Percentiles rank a stretch among this genome's conserved stretches.
These are phyloP conservation scores for Pollenia angustigena DNA, from an alignment of 2,888 invertebrate genomes.

Conservation along the genomic window DNA sequence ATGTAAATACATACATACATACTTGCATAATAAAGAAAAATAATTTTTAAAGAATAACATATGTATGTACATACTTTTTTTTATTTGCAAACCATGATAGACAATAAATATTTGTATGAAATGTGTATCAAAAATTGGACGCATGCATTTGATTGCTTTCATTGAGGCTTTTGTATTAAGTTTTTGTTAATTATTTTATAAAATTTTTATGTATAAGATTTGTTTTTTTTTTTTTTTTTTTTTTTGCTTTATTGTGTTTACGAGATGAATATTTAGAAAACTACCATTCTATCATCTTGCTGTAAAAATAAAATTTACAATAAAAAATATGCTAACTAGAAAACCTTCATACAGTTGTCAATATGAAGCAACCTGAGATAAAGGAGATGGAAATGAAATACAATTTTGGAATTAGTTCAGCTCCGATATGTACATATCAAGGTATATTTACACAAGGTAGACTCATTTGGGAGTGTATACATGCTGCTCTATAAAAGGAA, in stretches of 20 bases:
- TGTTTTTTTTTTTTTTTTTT: neutral
- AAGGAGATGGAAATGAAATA: slow-evolving; percentile 18
- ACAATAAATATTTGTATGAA: slow-evolving; percentile 28
- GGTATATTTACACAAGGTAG: too few species aligned
- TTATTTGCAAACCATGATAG: slow-evolving; percentile 40
- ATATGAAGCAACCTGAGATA: slow-evolving; percentile 40
- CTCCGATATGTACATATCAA: neutral
- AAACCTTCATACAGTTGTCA: slow-evolving; percentile 12
- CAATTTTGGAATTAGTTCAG: neutral
- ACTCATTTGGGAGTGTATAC: too few species aligned
- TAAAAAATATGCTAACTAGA: slow-evolving; percentile 13
- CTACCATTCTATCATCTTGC: neutral
- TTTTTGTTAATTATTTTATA: slow-evolving; percentile 15
- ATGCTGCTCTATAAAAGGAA: too few species aligned
- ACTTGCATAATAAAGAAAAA: slow-evolving; percentile 14
- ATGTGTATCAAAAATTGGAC: slow-evolving; percentile 64
- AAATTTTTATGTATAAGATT: slow-evolving; percentile 15
- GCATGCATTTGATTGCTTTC: slow-evolving; percentile 63
- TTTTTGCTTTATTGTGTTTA: slow-evolving; percentile 1
- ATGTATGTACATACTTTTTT: neutral
- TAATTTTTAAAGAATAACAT: neutral
- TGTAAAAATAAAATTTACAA: neutral
- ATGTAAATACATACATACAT: slow-evolving; percentile 5
- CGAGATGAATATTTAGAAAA: neutral
- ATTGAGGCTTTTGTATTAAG: slow-evolving; percentile 47